Evolutionary conservation across 2,797 vertebrate species (phyloP).

Genomic region (Trachops cirrhosus): DNA sequence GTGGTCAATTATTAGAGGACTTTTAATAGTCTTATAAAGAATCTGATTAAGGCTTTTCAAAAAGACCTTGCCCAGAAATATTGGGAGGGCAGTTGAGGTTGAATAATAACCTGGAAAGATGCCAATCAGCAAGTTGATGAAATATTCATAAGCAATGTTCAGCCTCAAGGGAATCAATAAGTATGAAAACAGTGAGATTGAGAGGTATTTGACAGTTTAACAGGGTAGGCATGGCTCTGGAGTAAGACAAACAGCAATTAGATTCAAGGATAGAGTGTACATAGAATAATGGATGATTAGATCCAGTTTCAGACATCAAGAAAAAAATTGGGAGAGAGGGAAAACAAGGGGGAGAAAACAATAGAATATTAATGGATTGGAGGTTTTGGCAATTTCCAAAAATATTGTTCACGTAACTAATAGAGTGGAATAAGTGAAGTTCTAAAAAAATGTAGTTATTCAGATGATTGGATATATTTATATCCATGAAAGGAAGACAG

Average conservation of each 20-base stretch:
- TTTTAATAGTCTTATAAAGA: not conserved
- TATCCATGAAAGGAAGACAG: not conserved
- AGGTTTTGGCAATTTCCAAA: not conserved
- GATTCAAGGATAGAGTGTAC: not conserved
- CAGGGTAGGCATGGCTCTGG: not conserved
- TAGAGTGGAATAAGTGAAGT: not conserved
- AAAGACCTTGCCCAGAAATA: constrained; percentile 16
- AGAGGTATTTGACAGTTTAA: not conserved
- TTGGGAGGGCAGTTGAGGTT: not conserved
- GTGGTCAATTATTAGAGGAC: not conserved
- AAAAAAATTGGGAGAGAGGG: not conserved
- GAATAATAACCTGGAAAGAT: constrained; percentile 6
- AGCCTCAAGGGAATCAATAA: not conserved
- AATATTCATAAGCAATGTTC: not conserved
- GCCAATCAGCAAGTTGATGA: not conserved
- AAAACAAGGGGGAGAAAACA: not conserved
- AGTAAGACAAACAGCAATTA: not conserved
- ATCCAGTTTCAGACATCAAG: not conserved
- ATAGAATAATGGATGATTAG: not conserved
- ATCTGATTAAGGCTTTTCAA: not conserved
- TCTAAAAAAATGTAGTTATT: not conserved
- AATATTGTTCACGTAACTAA: not conserved
- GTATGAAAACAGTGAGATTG: not conserved
- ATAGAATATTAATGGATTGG: not conserved
- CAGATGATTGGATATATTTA: not conserved